These are phyloP conservation scores for Drosophila cracens DNA, from an alignment of 2,888 invertebrate species.

Conservation along the genomic window DNA sequence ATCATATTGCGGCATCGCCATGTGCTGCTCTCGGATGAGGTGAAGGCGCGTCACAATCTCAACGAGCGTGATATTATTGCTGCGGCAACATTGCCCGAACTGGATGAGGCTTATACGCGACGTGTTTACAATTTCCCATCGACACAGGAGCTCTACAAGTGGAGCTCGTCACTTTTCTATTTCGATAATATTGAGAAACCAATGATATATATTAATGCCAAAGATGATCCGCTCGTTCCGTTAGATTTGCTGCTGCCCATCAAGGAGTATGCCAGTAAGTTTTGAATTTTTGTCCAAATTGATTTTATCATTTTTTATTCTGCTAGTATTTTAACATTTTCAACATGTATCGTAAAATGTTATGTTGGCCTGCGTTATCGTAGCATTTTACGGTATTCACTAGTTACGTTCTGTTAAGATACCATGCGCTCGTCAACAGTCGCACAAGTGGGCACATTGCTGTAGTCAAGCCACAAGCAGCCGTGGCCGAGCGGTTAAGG, in stretches of 20 bases:
- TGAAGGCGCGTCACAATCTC: conserved; percentile 88
- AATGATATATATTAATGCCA: conserved; percentile 95
- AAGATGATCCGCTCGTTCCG: conserved; percentile 96
- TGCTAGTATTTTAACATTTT: conserved; percentile 3
- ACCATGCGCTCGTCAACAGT: neutral
- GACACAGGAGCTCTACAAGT: conserved; percentile 92
- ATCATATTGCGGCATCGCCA: conserved; percentile 94
- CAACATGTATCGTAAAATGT: conserved; percentile 10
- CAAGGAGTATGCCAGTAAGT: conserved; percentile 91
- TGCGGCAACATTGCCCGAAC: conserved; percentile 93
- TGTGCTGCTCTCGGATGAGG: conserved; percentile 90
- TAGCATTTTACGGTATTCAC: conserved; percentile 10
- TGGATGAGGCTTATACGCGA: conserved; percentile 95
- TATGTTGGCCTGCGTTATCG: conserved; percentile 9
- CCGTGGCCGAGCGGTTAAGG: conserved; percentile 86
- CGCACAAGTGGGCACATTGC: conserved; percentile 14
- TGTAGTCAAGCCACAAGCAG: conserved; percentile 66
- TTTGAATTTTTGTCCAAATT: neutral
- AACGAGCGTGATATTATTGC: conserved; percentile 93
- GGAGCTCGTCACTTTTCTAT: conserved; percentile 94
- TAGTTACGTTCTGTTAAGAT: conserved; percentile 16
- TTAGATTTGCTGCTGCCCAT: conserved; percentile 90
- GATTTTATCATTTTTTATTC: neutral
- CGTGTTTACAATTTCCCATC: conserved; percentile 91
- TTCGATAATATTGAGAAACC: conserved; percentile 92